Evolutionary conservation across 2,113 vertebrate species (phyloP).

Genomic region (Paracanthobrama guichenoti): DNA sequence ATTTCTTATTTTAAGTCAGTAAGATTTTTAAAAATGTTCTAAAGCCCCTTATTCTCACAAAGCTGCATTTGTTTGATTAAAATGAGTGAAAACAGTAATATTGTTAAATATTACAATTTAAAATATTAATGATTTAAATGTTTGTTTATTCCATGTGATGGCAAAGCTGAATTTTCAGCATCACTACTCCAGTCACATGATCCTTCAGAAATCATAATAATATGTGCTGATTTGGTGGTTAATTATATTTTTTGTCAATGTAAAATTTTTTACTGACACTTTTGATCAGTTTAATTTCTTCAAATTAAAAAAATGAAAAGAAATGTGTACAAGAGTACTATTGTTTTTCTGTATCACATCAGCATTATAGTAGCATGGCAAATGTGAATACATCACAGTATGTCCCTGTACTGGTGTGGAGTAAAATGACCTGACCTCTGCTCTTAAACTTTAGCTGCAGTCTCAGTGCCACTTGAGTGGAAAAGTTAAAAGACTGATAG

Average conservation of each 20-base stretch:
- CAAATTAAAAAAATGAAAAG: not conserved
- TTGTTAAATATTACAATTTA: not conserved
- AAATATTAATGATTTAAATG: not conserved
- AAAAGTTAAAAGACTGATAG: constrained; percentile 49
- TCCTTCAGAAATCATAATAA: not conserved
- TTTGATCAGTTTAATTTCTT: not conserved
- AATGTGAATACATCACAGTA: not conserved
- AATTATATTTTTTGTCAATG: not conserved
- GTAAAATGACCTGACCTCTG: constrained; percentile 43
- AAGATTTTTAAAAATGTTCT: not conserved
- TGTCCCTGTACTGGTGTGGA: not conserved
- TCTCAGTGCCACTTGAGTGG: constrained; percentile 39
- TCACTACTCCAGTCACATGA: not conserved
- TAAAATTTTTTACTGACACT: not conserved
- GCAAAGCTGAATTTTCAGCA: not conserved
- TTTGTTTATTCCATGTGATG: not conserved
- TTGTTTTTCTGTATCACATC: not conserved
- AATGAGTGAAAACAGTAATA: not conserved
- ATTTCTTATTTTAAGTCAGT: not conserved
- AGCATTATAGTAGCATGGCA: not conserved
- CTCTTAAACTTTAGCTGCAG: constrained; percentile 44
- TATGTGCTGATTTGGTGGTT: not conserved
- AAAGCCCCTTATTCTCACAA: not conserved
- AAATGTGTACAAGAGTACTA: not conserved
- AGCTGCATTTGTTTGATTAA: not conserved